Percentiles rank a stretch among this genome's conserved stretches.
Evolutionary conservation across 2,797 vertebrate genomes (phyloP).

Genomic region (Gambusia yucatana): DNA sequence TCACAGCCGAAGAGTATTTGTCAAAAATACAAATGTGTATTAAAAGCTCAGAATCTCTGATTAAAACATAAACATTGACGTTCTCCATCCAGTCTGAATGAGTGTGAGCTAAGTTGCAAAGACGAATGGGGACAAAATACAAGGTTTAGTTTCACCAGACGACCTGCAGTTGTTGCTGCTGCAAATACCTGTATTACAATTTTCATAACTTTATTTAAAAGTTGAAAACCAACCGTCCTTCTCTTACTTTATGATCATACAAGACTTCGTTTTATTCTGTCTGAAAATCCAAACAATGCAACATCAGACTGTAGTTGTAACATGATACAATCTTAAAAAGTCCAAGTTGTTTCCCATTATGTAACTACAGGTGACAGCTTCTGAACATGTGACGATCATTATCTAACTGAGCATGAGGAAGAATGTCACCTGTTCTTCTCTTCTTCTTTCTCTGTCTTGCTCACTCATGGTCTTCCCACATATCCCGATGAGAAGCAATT

Average conservation of each 20-base stretch:
- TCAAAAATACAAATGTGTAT: neutral
- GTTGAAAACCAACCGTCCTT: neutral
- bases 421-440: slow-evolving; percentile 21
- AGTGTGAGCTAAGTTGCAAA: neutral
- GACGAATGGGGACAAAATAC: neutral
- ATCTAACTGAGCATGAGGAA: neutral
- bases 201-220: neutral
- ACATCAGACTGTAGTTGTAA: neutral
- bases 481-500: slow-evolving; percentile 64
- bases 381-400: neutral
- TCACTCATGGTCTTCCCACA: slow-evolving; percentile 46
- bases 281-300: neutral
- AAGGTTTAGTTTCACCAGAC: neutral
- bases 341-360: neutral
- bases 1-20: neutral
- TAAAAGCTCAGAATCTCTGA: neutral
- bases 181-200: neutral
- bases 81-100: neutral
- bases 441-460: neutral
- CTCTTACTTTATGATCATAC: neutral
- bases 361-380: neutral
- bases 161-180: neutral
- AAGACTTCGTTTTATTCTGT: neutral
- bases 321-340: neutral
- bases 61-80: neutral